Evolutionary conservation across 2,888 invertebrate genomes (phyloP), one percentile per base, ranked within the genome.

Genomic region (Podotricha telesiphe): DNA sequence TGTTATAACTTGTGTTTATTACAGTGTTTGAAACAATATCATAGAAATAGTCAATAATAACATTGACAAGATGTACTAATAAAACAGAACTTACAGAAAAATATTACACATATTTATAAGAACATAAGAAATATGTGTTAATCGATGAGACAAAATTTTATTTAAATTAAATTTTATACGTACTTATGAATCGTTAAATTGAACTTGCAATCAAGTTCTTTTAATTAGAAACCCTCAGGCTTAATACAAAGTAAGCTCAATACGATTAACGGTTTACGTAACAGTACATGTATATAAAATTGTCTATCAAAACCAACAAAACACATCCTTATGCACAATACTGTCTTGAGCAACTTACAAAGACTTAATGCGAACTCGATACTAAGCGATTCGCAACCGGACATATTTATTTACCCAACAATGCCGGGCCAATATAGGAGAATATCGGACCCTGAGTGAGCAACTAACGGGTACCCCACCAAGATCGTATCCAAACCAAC

Each of bases 351-450:
- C 69, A 72, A 45, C 71, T 73, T 71, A 63, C 67, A 67, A 65
- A 58, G 63, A 63, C 63, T 56, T 62, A 53, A 68, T 74, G 73
- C 58, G 73, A 73, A 74, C 73, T 67, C 55, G 64, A 55, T 48
- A 67, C 67, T 58, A 64, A 74, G 79, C 77, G 74, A 75, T 74
- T 78, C 76, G 79, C 81, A 84, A 86, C 82, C 76, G 84, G 83
- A 83, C 82, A 81, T 79, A 83, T 79, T 83, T 81, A 83, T 83
- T 82, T 75, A 75, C 76, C 80, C 80, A 87, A 89, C 88, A 90
- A 91, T 87, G 85, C 85, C 74, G 76, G 78, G 79, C 89, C 89
- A 86, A 90, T 91, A 88, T 87, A 86, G 89, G 89, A 83, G 83
- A 86, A 80, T 91, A 91, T 82, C 86, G 87, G 91, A 91, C 90